Conservation (phyloP, 2,888 invertebrate species). For the Parnassius mnemosyne region DNA sequence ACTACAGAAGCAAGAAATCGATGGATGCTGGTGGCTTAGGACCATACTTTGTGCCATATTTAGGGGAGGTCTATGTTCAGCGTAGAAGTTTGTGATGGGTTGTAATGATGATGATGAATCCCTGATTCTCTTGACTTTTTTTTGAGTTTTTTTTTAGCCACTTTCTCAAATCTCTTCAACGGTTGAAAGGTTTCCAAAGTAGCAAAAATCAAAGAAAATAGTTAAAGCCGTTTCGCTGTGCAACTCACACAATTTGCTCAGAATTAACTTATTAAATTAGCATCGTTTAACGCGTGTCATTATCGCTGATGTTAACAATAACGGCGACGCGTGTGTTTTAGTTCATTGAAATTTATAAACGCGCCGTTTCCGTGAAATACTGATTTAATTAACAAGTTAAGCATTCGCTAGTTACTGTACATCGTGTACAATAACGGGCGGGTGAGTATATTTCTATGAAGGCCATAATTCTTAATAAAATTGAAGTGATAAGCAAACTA, state of each 20-base stretch:
- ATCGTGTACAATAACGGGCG: not conserved
- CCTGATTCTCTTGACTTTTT: too few species aligned
- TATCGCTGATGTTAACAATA: conserved; percentile 30
- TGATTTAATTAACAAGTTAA: conserved; percentile 39
- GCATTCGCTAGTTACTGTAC: conserved; percentile 7
- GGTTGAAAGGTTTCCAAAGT: too few species aligned
- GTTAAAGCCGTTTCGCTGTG: not conserved
- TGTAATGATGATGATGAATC: too few species aligned
- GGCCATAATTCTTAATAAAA: conserved; percentile 1
- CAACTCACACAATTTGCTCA: not conserved
- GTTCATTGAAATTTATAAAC: conserved; percentile 34
- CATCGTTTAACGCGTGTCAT: conserved; percentile 9
- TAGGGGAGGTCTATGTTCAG: too few species aligned
- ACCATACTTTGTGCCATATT: too few species aligned
- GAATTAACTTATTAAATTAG: conserved; percentile 13
- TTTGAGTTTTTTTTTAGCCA: too few species aligned
- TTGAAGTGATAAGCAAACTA: too few species aligned
- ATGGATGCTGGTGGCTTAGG: too few species aligned
- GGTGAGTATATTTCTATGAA: conserved; percentile 5
- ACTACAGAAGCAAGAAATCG: too few species aligned
- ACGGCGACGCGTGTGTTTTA: conserved; percentile 33
- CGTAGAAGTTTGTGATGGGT: too few species aligned
- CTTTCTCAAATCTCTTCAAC: too few species aligned
- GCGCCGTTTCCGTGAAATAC: conserved; percentile 36
- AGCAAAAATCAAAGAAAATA: too few species aligned